phyloP scores from a whole-genome alignment of 1,140 invertebrate species.

The Cylas formicarius region DNA sequence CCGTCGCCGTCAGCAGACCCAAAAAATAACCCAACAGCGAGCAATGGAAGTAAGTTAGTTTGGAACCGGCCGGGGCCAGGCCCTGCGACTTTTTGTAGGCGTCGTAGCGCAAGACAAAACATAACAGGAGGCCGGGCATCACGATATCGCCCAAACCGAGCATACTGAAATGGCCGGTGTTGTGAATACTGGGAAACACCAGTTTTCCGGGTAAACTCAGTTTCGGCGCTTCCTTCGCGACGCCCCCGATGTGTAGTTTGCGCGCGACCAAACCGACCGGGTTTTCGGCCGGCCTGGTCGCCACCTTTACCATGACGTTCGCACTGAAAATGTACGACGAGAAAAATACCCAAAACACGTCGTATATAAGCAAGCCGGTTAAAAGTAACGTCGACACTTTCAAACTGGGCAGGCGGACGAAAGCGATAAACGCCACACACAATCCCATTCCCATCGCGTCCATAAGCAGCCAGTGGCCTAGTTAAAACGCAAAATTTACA shows the following conservation, averaged over 20 bases:
- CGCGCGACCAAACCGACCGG: constrained; percentile 89
- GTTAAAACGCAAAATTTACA: constrained; percentile 17
- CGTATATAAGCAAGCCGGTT: constrained; percentile 90
- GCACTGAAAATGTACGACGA: constrained; percentile 97
- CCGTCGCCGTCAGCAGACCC: constrained; percentile 91
- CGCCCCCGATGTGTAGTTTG: constrained; percentile 80
- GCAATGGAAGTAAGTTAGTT: constrained; percentile 90
- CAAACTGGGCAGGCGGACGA: constrained; percentile 88
- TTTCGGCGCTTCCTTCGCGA: constrained; percentile 85
- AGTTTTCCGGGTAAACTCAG: constrained; percentile 93
- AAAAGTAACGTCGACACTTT: constrained; percentile 93
- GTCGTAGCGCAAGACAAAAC: constrained; percentile 93
- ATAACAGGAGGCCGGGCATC: constrained; percentile 93
- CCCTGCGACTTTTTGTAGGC: constrained; percentile 86
- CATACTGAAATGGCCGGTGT: constrained; percentile 94
- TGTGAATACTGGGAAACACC: constrained; percentile 94
- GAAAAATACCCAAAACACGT: constrained; percentile 99
- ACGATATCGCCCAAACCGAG: constrained; percentile 92
- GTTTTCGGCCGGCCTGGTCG: constrained; percentile 89
- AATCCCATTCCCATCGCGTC: constrained; percentile 96
- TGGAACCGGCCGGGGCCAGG: constrained; percentile 36
- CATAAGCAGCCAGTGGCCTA: constrained; percentile 92
- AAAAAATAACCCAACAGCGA: constrained; percentile 96
- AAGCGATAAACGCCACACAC: constrained; percentile 95
- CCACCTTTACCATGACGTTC: constrained; percentile 97